A percentile compares a stretch with the other conserved stretches of the same genome.
Conservation (phyloP, 2,113 vertebrate genomes). For the Dendrocopos noguchii region DNA sequence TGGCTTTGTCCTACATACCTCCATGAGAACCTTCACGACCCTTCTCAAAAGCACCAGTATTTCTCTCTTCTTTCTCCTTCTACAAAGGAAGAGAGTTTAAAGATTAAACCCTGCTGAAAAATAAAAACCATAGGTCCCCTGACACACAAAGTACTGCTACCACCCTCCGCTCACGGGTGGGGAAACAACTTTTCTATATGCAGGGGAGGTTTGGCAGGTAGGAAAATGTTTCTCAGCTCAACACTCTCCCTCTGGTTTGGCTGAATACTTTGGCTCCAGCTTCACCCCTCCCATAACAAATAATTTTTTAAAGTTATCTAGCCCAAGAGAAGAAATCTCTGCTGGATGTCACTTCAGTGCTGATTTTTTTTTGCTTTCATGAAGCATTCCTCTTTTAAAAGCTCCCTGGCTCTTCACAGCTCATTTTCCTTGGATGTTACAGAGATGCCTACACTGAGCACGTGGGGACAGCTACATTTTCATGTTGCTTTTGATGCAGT, state of each 20-base stretch:
- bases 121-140: neutral
- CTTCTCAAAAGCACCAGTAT: neutral
- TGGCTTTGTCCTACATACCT: neutral
- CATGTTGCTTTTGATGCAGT: too few species aligned
- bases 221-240: slow-evolving; percentile 25
- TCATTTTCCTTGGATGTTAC: too few species aligned
- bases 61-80: neutral
- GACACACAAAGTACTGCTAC: neutral
- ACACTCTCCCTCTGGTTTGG: neutral
- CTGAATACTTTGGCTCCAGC: slow-evolving; percentile 10
- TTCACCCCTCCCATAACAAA: neutral
- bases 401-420: too few species aligned
- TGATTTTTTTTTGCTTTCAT: too few species aligned
- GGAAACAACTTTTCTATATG: neutral
- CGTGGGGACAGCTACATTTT: too few species aligned
- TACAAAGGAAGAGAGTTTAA: slow-evolving; percentile 9
- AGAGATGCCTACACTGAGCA: too few species aligned
- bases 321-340: neutral
- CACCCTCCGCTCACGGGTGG: neutral
- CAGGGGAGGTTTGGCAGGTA: neutral
- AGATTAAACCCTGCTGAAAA: neutral
- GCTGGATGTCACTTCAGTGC: too few species aligned
- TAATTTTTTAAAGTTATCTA: slow-evolving; percentile 10
- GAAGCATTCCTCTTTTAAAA: too few species aligned
- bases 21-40: neutral